Evolutionary conservation across 2,888 invertebrate species (phyloP), one percentile per base, ranked within the genome.

Genomic region (Chymomyza procnemis): DNA sequence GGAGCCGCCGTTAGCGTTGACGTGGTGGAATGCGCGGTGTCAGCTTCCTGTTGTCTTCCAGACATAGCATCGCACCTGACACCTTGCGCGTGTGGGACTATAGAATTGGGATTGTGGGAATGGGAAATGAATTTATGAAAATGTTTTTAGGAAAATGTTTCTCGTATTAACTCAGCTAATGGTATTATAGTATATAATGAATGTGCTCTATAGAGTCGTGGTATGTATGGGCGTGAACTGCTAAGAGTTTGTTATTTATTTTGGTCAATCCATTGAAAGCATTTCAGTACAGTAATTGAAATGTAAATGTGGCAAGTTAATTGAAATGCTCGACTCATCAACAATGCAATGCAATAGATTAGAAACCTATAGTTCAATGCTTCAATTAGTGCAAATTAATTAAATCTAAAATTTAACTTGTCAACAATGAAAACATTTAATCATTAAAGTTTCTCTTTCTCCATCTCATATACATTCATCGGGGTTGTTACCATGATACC

Each of bases 171-270:
- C n/a, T n/a, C n/a, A n/a, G n/a, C n/a, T n/a, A n/a, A n/a, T n/a
- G n/a, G n/a, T n/a, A 8, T 26, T 26, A 41, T 9, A 34, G 34
- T 34, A 75, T 76, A 78, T 86, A 84, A 86, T 84, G 79, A 84
- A 83, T 83, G 81, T 66, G 58, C 63, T 71, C 69, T 64, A 64
- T 63, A 67, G n/a, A n/a, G n/a, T n/a, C n/a, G n/a, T 69, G 60
- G 59, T 64, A 61, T 46, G 18, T 41, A 14, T 48, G 26, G 26
- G 16, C 55, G 9, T 8, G 19, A 19, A 54, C 16, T 8, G 26
- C 26, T 26, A 26, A 26, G 26, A 26, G 26, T 26, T 30, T 19
- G 52, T 16, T 61, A n/a, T 30, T 61, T 18, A 30, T 30, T 50
- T 60, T 60, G 22, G 18, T 41, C 6, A 19, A 21, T 48, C 8